Evolutionary conservation across 2,888 invertebrate genomes (phyloP), one percentile per base, ranked within the genome.

Genomic region (Galerucella nymphaeae): DNA sequence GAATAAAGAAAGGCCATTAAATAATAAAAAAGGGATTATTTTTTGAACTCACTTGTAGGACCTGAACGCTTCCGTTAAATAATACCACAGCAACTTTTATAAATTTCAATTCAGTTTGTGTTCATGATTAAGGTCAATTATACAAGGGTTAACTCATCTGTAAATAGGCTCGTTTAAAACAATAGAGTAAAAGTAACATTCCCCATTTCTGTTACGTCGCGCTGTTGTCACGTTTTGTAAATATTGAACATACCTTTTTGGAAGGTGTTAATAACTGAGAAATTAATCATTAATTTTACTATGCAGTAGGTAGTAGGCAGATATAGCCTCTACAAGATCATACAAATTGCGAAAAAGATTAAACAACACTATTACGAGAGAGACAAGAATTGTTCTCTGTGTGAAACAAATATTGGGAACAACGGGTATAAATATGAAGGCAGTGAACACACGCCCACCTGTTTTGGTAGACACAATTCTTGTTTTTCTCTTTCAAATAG

Each of bases 91-190:
- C 58, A 70, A 55, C 68, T 69, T 68, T 65, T 74, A 72, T 74
- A 74, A 71, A 73, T 76, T 74, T 71, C 57, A 71, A 72, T 74
- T 71, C 74, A 67, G 74, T 75, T 10, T 45, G 66, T 67, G 70
- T 76, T 69, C 72, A 73, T 76, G 74, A 76, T 76, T 76, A 71
- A 71, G 76, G 76, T 76, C 76, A 76, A 76, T 76, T 76, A 72
- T 70, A 72, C 61, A 57, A 66, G 76, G 78, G 77, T 78, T 72
- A 77, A 74, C 71, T 73, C 72, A 76, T 76, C 75, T 78, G 77
- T 78, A 78, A 78, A 77, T 77, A 75, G 72, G 20, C 76, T 66
- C 73, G 75, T 78, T 79, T 79, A 73, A 80, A 79, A 79, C 79
- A 80, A 80, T 78, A 69, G 73, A 75, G 69, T 61, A 64, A 78